phyloP scores from a whole-genome alignment of 37 sponge, comb jelly and placozoan genomes.

The Beroe ovata region DNA sequence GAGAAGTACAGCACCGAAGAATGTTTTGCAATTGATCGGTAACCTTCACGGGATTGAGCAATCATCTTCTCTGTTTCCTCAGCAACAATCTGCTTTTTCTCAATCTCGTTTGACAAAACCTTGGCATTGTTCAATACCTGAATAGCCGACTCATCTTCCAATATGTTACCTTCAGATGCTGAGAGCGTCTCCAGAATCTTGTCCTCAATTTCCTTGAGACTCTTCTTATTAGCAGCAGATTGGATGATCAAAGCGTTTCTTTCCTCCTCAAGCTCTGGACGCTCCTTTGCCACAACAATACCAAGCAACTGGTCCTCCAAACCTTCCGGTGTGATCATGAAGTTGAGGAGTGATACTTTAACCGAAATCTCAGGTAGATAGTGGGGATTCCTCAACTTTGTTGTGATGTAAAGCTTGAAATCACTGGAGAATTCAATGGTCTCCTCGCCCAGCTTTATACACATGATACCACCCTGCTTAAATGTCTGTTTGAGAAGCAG shows the following conservation, averaged over 20 bases:
- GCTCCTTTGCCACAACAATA: constrained; percentile 97
- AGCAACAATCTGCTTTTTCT: constrained; percentile 76
- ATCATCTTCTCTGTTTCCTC: constrained; percentile 98
- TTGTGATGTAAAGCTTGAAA: constrained; percentile 95
- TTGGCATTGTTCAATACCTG: constrained; percentile 94
- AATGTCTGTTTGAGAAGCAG: constrained; percentile 97
- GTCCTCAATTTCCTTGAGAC: constrained; percentile 98
- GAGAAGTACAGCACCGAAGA: constrained; percentile 98
- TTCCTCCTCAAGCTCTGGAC: constrained; percentile 98
- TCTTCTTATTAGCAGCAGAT: constrained; percentile 96
- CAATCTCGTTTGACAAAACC: constrained; percentile 69
- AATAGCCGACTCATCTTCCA: constrained; percentile 98
- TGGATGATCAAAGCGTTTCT: constrained; percentile 92
- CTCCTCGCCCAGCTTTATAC: constrained; percentile 95
- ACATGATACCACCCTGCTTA: constrained; percentile 96
- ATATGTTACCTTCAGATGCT: constrained; percentile 95
- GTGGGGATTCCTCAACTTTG: constrained; percentile 98
- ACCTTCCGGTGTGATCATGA: constrained; percentile 99
- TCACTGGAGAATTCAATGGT: constrained; percentile 94
- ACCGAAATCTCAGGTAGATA: constrained; percentile 96
- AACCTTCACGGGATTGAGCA: constrained; percentile 97
- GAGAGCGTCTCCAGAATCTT: constrained; percentile 98
- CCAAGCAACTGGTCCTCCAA: constrained; percentile 98
- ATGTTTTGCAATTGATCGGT: constrained; percentile 90
- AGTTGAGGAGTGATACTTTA: constrained; percentile 95